Evolutionary conservation across 2,888 invertebrate species (phyloP), one percentile per base, ranked within the genome.

Genomic region (Nesidiocoris tenuis): DNA sequence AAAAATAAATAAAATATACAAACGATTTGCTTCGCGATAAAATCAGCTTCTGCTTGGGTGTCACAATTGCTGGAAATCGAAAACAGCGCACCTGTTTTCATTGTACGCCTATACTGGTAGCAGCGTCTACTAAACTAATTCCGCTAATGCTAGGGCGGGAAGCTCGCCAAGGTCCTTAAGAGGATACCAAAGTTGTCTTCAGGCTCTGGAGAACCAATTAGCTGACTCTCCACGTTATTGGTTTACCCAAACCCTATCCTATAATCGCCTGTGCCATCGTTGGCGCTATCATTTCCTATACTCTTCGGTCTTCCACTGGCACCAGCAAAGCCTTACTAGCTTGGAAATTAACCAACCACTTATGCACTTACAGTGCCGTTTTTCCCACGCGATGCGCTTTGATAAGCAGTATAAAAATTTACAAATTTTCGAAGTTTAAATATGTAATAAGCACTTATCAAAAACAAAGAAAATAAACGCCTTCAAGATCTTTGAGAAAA

Each of bases 301-400:
- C 39, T 3, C 39, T 39, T 39, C 39, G 39, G 12, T 39, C 39
- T 39, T 39, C 39, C 12, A 39, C 39, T 39, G 39, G 5, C 39
- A n/a, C n/a, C 39, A 3, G 39, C 39, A 39, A 39, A 12, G 39
- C 39, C 39, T 12, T 39, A 39, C 67, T 17, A 67, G 67, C 67
- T 67, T 67, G 39, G 56, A 54, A 72, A 72, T 72, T 72, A 72
- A 72, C 72, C 72, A 61, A 72, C 72, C 72, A 72, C 72, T 72
- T 72, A 72, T 72, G 61, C 61, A 72, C 72, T 72, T 72, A 72
- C 19, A 55, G 54, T 55, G 55, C 67, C 67, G 55, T 56, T 39
- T 39, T 12, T 39, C 39, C 39, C 5, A 3, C 39, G 39, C 3
- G 39, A 7, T 39, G 12, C 39, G 5, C 39, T 3, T 39, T n/a